Evolutionary conservation across 2,888 invertebrate genomes (phyloP).

Genomic region (Caenorhabditis sp.): DNA sequence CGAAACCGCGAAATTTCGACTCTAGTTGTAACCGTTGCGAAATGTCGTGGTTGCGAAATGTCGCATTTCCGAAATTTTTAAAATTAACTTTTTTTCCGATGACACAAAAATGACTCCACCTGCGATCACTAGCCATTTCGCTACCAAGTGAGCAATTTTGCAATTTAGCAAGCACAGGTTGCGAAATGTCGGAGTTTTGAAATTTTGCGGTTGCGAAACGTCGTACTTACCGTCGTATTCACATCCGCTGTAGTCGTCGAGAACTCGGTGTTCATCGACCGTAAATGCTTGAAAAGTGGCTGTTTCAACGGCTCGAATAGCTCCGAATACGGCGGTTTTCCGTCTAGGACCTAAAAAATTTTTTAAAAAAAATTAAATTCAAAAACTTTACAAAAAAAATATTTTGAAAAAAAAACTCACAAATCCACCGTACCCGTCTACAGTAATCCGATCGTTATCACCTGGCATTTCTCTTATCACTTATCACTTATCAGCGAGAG

Average conservation of each 20-base stretch:
- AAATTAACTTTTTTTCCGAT: no score
- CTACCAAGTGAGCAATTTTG: no score
- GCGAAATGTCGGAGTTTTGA: no score
- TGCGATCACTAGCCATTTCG: no score
- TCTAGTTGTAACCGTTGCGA: no score
- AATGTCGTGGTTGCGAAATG: no score
- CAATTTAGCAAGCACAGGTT: no score
- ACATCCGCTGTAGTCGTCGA: slow-evolving; percentile 34
- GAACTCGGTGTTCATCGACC: slow-evolving; percentile 50
- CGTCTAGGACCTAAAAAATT: slow-evolving; percentile 50
- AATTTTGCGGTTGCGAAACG: no score
- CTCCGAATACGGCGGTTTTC: slow-evolving; percentile 53
- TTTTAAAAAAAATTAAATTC: not conserved
- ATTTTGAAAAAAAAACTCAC: not conserved
- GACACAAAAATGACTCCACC: no score
- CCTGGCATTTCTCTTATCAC: no score
- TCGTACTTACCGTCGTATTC: slow-evolving; percentile 22
- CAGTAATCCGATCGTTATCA: not conserved
- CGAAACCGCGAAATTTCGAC: no score
- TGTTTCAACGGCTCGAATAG: slow-evolving; percentile 57
- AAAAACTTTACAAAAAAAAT: slow-evolving; percentile 2
- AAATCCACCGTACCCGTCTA: not conserved
- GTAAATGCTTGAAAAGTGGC: slow-evolving; percentile 41
- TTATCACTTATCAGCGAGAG: not conserved
- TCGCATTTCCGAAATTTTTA: no score